A percentile compares a stretch with the other conserved stretches of the same genome.
phyloP scores from a whole-genome alignment of 2,797 vertebrate species.

The Enteromius paludinosus region DNA sequence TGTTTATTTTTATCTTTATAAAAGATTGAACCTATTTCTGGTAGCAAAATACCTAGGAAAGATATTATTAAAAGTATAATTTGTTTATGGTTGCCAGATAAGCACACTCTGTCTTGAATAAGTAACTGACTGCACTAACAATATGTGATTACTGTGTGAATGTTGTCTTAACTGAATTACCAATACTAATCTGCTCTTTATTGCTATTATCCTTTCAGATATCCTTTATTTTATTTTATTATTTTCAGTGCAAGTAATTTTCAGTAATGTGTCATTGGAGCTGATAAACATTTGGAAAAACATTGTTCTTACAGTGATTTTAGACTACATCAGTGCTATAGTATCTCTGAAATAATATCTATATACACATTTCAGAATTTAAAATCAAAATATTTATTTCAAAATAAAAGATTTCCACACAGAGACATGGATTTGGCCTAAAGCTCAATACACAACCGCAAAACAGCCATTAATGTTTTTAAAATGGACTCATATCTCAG shows the following conservation, averaged over 20 bases:
- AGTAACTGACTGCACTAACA: neutral
- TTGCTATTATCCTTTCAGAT: neutral
- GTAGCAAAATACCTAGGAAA: neutral
- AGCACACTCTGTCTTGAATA: neutral
- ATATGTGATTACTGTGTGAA: neutral
- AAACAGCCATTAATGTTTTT: conserved; percentile 50
- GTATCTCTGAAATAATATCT: neutral
- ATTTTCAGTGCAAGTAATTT: neutral
- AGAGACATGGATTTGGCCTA: conserved; percentile 50
- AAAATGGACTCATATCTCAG: conserved; percentile 41
- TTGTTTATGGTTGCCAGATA: neutral
- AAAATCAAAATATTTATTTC: conserved; percentile 55
- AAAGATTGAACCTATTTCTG: neutral
- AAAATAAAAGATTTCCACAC: conserved; percentile 61
- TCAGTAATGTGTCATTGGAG: neutral
- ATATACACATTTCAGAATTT: conserved; percentile 9
- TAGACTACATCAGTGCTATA: neutral
- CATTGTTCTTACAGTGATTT: neutral
- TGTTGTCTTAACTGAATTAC: neutral
- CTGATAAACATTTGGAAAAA: neutral
- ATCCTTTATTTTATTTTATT: neutral
- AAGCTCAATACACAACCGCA: conserved; percentile 57
- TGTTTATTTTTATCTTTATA: neutral
- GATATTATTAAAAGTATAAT: neutral
- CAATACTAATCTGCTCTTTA: neutral